Evolutionary conservation across 2,888 invertebrate genomes (phyloP), one percentile per base, ranked within the genome.

Genomic region (Plemyria rubiginata): DNA sequence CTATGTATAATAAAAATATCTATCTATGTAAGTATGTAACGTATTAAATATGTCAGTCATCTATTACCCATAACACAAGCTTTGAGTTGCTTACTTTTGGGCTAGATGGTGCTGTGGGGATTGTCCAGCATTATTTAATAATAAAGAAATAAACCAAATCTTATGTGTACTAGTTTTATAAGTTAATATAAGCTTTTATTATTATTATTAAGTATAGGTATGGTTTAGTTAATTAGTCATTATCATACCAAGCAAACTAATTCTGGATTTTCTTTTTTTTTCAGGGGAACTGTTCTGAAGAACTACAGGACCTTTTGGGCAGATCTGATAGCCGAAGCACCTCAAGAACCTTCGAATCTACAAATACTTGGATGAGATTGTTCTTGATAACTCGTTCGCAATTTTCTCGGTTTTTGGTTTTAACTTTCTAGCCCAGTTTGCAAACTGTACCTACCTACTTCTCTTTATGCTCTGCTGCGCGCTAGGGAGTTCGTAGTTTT

Each of bases 271-370:
- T 7, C 28, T 28, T 49, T 58, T 67, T 65, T 69, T 55, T 94
- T 43, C 94, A 96, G 96, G 48, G 96, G 96, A 51, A 96, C 96
- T 4, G 94, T 96, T 16, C 84, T 96, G 75, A 95, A 96, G 85
- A 95, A 95, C 73, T 97, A 96, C 80, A 94, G 94, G 54, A 95
- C 94, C 6, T 97, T 96, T 84, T 97, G 96, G 96, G 94, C 95
- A 28, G 94, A 95, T 70, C 83, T 96, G 41, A 88, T 95, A 49
- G 95, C 94, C 4, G 94, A 94, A 67, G 87, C 87, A 13, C 91
- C 92, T 0, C 87, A 88, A 57, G 91, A 92, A 38, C 88, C 88
- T 1, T 59, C 76, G 2, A 86, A 88, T 50, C 76, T 92, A 16
- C 92, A 92, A 75, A 54, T 82, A 50, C 77, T 92, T 49, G 88